Base-by-base conservation (phyloP, 2,888 invertebrate species). In the Augiades crinisus region DNA sequence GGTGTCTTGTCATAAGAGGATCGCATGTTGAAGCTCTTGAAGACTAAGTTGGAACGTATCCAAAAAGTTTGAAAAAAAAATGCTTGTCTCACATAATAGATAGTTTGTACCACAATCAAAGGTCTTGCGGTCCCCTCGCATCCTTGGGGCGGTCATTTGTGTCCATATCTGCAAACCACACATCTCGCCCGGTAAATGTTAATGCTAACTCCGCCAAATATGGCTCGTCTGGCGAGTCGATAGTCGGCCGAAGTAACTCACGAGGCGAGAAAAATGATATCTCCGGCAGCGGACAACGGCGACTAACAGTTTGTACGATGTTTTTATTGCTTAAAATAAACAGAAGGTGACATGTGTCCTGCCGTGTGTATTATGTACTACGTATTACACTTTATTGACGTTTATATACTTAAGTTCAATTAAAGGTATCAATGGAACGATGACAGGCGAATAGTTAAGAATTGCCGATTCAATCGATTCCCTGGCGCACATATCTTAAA, bases 161-260 rank as follows among this genome's bases (percentile, higher is more conserved):
- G 60, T 47, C 76, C 74, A 70, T 77, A 79, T 72, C 64, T 67
- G 73, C 63, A 54, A 57, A 60, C 63, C 60, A 64, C 67, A 72
- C 68, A 63, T 68, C 65, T 60, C 53, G 30, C 47, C 31, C n/a
- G 38, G 58, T 64, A 65, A 66, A 64, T 63, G 41, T 50, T 34
- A 43, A 50, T 43, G 62, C 60, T 59, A 38, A 46, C 59, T 46
- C 31, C 12, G 27, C 72, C 70, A 61, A 66, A 76, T 64, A 78
- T 58, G 72, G 72, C 16, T 3, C 14, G 59, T 59, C 58, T 62
- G 63, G 58, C 55, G 37, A 12, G 14, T 21, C 16, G 33, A 43
- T 43, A 51, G 41, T 19, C 27, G 13, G 12, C 13, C 27, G 19
- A 37, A 16, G 36, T 7, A 34, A 45, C 31, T 33, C 12, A 19